Evolutionary conservation across 2,888 invertebrate species (phyloP).

Genomic region (Nephrotoma appendiculata): DNA sequence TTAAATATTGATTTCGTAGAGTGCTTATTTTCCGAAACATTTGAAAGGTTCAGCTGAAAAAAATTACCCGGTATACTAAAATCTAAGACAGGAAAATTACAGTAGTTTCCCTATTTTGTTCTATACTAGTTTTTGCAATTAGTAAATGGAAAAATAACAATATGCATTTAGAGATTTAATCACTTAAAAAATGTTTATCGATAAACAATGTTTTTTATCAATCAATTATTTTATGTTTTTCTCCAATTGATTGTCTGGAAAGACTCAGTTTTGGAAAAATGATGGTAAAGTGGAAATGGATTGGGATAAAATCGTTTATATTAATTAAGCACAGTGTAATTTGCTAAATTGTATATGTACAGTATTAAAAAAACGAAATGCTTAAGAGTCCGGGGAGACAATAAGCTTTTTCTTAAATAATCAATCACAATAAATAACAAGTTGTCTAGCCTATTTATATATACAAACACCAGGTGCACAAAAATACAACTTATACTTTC

Average conservation of each 20-base stretch:
- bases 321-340: neutral
- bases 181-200: neutral
- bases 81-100: neutral
- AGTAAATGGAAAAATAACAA: neutral
- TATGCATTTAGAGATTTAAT: neutral
- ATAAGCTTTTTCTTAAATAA: no score
- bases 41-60: no score
- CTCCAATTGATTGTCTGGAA: neutral
- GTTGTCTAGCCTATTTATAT: no score
- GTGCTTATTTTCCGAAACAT: no score
- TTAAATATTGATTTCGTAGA: no score
- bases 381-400: no score
- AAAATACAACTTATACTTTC: neutral
- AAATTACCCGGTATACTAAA: no score
- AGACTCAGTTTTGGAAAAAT: neutral
- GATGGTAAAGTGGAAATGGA: neutral
- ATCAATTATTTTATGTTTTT: neutral
- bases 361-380: no score
- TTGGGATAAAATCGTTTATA: neutral
- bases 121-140: neutral
- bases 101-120: neutral
- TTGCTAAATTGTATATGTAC: neutral
- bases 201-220: neutral
- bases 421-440: no score
- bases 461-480: neutral